Conservation (phyloP, 2,888 invertebrate genomes). For the Arge pagana region DNA sequence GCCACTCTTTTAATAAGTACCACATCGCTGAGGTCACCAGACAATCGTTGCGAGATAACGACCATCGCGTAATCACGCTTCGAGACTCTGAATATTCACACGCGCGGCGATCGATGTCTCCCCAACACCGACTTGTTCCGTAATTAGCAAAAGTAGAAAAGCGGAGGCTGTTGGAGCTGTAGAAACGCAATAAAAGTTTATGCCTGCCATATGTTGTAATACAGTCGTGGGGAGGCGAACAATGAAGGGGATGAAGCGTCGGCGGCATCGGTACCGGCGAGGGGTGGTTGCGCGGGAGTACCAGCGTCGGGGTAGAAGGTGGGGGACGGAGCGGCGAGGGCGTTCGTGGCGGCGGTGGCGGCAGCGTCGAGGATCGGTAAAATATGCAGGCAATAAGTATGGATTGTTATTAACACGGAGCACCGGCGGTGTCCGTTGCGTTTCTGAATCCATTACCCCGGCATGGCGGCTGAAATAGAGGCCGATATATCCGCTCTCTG, state of each 20-base stretch:
- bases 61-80: too few species aligned
- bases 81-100: too few species aligned
- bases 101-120: conserved; percentile 8
- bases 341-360: conserved; percentile 1
- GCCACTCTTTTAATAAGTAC: too few species aligned
- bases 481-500: conserved; percentile 56
- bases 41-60: too few species aligned
- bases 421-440: conserved; percentile 56
- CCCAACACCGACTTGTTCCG: conserved; percentile 27
- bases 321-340: conserved; percentile 9
- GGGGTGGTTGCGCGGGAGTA: neutral
- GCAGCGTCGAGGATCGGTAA: conserved; percentile 56
- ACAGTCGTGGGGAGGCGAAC: conserved; percentile 49
- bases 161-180: conserved; percentile 37
- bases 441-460: conserved; percentile 59
- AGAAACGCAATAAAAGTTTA: conserved; percentile 59
- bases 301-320: conserved; percentile 9
- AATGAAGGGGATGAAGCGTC: conserved; percentile 29
- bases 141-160: conserved; percentile 41
- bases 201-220: conserved; percentile 60
- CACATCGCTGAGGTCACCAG: too few species aligned
- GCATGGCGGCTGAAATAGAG: conserved; percentile 59
- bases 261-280: neutral
- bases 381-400: conserved; percentile 60
- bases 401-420: conserved; percentile 60